Evolutionary conservation across 30 jellyfish, hydroid and myxozoan genomes (phyloP), one percentile per base, ranked within the genome.

Genomic region (Aurelia coerulea): DNA sequence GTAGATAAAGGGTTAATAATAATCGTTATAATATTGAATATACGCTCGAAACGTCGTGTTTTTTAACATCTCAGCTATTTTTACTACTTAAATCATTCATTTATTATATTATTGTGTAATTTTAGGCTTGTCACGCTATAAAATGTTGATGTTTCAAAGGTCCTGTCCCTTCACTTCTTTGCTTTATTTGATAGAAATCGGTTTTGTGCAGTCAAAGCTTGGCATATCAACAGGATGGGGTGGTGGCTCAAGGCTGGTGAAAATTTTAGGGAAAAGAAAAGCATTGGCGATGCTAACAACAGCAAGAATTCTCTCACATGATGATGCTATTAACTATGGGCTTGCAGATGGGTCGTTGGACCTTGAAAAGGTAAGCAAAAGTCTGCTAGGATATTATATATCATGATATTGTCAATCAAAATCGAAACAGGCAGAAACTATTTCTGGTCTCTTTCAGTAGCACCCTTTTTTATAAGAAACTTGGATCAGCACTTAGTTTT

Each of bases 141-240:
- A 23, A 23, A 23, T 23, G 29, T 23, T 23, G 29, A 23, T 23
- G 29, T 0, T 23, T 23, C 29, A 23, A 23, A 5, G 5, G 49
- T 5, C 5, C 49, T 2, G 5, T 37, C 49, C 49, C 29, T 23
- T 23, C 29, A 23, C 29, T 23, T 23, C 29, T 23, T 64, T 68
- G 18, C 19, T 50, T 46, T 17, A 9, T 42, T 17, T 75, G 53
- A 2, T 37, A 93, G 98, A 67, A 37, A 83, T 93, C 35, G 96
- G 91, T 31, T 93, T 93, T 78, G 98, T 87, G 65, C 98, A 93
- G 83, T 62, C 88, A 19, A 73, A 83, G 60, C 82, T 88, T 49
- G 98, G 96, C 16, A 74, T 93, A 3, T 88, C 98, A 29, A 82
- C 98, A 41, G 98, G 98, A 5, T 93, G 95, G 92, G 98, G 98